Evolutionary conservation across 2,797 vertebrate species (phyloP).

Genomic region (Lutjanus campechanus): DNA sequence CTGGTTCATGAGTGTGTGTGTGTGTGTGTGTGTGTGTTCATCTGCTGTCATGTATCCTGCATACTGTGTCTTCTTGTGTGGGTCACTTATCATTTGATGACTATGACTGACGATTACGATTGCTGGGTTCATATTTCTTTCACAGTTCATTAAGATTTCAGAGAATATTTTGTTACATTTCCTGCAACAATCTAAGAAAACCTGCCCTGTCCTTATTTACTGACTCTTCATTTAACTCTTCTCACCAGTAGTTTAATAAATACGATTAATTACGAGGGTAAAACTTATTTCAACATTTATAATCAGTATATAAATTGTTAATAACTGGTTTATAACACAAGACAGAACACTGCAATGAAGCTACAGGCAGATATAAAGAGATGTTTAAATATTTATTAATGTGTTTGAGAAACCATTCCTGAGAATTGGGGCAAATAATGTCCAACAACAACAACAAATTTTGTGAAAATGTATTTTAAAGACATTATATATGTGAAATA

Average conservation of each 20-base stretch:
- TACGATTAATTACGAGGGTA: not conserved
- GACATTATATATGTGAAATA: no score
- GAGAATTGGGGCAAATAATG: no score
- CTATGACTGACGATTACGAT: not conserved
- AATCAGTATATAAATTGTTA: not conserved
- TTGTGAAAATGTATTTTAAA: no score
- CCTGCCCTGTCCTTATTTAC: not conserved
- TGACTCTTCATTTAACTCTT: no score
- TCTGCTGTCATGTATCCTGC: slow-evolving; percentile 10
- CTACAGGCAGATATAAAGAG: not conserved
- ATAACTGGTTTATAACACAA: not conserved
- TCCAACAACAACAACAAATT: no score
- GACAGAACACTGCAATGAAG: not conserved
- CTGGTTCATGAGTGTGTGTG: slow-evolving; percentile 9
- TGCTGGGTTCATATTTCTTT: not conserved
- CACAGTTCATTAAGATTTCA: not conserved
- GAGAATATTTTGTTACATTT: not conserved
- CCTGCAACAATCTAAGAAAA: not conserved
- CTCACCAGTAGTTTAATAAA: not conserved
- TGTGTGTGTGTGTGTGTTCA: slow-evolving; percentile 19
- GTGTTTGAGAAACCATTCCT: not conserved
- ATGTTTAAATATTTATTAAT: not conserved
- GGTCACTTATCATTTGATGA: slow-evolving; percentile 7
- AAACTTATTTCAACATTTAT: not conserved
- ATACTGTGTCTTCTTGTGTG: slow-evolving; percentile 10